Evolutionary conservation across 2,888 invertebrate species (phyloP).

Genomic region (Neuroscelio doddi): DNA sequence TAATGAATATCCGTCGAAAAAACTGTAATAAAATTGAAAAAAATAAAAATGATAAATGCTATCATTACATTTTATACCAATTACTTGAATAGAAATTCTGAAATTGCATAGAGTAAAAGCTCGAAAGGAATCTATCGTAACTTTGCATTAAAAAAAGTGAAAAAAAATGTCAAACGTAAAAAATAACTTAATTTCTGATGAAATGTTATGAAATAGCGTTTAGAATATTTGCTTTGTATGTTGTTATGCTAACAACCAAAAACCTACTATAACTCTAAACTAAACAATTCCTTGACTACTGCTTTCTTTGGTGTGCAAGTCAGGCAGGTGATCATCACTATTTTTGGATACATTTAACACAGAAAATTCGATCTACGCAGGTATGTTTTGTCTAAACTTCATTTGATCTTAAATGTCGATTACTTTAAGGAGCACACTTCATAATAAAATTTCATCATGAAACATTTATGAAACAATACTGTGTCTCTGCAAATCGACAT

Average conservation of each 20-base stretch:
- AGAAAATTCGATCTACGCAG: slow-evolving; percentile 40
- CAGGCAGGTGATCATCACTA: slow-evolving; percentile 41
- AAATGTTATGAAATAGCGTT: too few species aligned
- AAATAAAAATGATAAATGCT: neutral
- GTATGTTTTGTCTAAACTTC: slow-evolving; percentile 2
- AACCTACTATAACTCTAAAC: slow-evolving; percentile 38
- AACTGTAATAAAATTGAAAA: neutral
- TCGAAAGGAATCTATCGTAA: neutral
- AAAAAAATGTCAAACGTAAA: too few species aligned
- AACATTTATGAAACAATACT: slow-evolving; percentile 6
- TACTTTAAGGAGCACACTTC: slow-evolving; percentile 28
- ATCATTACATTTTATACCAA: too few species aligned
- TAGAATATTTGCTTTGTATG: too few species aligned
- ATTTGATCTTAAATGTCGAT: slow-evolving; percentile 24
- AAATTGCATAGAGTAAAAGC: neutral
- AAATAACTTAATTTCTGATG: too few species aligned
- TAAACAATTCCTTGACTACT: slow-evolving; percentile 40
- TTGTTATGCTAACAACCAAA: neutral
- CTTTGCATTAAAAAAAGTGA: too few species aligned
- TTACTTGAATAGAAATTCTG: slow-evolving; percentile 1
- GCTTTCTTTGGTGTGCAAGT: slow-evolving; percentile 40
- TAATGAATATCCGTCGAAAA: neutral
- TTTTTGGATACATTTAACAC: slow-evolving; percentile 41
- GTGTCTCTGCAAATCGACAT: slow-evolving; percentile 2
- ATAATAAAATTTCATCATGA: slow-evolving; percentile 21